Base-by-base conservation (phyloP, 2,888 invertebrate species). In the Eudasyphora cyanicolor region DNA sequence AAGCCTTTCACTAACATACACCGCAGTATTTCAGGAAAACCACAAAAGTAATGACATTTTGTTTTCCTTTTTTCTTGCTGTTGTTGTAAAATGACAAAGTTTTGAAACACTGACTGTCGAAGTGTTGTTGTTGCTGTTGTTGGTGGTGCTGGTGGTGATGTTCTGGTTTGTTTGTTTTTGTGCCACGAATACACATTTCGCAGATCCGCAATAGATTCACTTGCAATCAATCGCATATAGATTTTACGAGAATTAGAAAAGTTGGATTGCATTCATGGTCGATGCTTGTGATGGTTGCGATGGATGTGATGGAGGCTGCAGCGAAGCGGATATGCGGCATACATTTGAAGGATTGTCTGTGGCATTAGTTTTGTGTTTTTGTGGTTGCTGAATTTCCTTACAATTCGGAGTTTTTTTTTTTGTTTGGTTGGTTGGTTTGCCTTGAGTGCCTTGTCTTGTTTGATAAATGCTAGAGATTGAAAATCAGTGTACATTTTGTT, bases 1-100 rank as follows among this genome's bases (percentile, higher is more conserved):
- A n/a, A 4, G 45, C n/a, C 45, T 45, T n/a, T 45, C 45, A 45
- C 45, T 24, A 3, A 14, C 57, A 57, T 1, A 4, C 10, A 57
- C 57, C 57, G 27, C 57, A 57, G 12, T 2, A n/a, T 57, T 57
- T 57, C 27, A 1, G 27, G 1, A 8, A 57, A 57, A 24, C 57
- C 57, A 57, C 57, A 57, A 57, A 10, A 24, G 57, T 57, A 57
- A 57, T 57, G 57, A 57, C 57, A 57, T 27, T n/a, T n/a, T n/a
- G n/a, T n/a, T n/a, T n/a, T n/a, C n/a, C n/a, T n/a, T n/a, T n/a
- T n/a, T n/a, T n/a, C n/a, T n/a, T n/a, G n/a, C n/a, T n/a, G n/a
- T 57, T 57, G 27, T 57, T 57, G 57, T 24, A 57, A 57, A 57
- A 14, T 57, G 27, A 2, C 27, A 57, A 5, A 10, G 57, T 57